Evolutionary conservation across 1,140 invertebrate species (phyloP).

Genomic region (Leucophenga varia): DNA sequence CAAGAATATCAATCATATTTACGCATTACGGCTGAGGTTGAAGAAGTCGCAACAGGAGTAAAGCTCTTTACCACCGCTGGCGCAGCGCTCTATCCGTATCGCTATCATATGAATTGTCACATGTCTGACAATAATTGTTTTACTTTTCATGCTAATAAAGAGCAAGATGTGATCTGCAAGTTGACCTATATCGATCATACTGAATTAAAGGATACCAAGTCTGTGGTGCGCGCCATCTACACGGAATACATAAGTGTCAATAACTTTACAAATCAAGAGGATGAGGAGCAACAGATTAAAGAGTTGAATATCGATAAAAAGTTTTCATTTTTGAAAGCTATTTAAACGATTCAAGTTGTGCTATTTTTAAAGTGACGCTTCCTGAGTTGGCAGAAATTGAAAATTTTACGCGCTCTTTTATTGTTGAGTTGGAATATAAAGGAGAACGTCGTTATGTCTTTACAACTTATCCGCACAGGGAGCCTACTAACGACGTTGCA

Average conservation of each 20-base stretch:
- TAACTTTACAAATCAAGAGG: no score
- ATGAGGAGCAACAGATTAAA: no score
- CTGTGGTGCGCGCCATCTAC: slow-evolving; percentile 69
- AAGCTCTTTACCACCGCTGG: slow-evolving; percentile 77
- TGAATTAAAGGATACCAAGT: slow-evolving; percentile 34
- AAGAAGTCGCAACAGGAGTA: slow-evolving; percentile 71
- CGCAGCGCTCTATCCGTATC: slow-evolving; percentile 76
- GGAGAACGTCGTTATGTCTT: slow-evolving; percentile 35
- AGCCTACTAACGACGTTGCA: slow-evolving; percentile 33
- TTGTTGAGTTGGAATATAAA: slow-evolving; percentile 27
- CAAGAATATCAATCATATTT: slow-evolving; percentile 41
- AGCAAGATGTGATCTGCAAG: slow-evolving; percentile 64
- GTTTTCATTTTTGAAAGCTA: no score
- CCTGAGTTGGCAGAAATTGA: slow-evolving; percentile 28
- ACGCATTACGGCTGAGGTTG: slow-evolving; percentile 71
- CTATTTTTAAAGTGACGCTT: slow-evolving; percentile 13
- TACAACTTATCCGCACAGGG: slow-evolving; percentile 39
- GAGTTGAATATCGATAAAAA: no score
- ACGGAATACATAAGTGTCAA: no score
- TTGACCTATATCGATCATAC: slow-evolving; percentile 35
- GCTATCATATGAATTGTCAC: slow-evolving; percentile 81
- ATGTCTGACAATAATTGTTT: slow-evolving; percentile 71
- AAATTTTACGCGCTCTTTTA: slow-evolving; percentile 36
- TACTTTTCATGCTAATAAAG: slow-evolving; percentile 85
- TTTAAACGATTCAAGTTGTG: slow-evolving; percentile 63